Base-by-base conservation (phyloP, 1,140 invertebrate genomes). In the Brachionus paranguensis region DNA sequence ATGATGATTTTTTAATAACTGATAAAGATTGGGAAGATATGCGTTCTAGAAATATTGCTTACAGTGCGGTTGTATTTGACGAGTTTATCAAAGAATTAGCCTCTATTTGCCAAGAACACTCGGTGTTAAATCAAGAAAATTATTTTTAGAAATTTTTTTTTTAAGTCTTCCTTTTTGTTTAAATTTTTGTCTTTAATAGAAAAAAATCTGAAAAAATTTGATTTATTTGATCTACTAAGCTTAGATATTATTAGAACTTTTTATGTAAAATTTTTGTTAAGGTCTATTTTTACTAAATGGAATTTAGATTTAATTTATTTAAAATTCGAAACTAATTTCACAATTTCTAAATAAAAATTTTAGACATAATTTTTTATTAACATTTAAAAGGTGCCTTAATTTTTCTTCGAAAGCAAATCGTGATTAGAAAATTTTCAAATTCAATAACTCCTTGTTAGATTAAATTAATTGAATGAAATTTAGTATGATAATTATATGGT, bases 11-110 rank as follows among this genome's bases (percentile, higher is more conserved):
- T 76, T 10, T 27, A 11, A 50, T 76, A 11, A 76, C 72, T 24
- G 72, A 76, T 27, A 76, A 27, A 14, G 87, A 87, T 72, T 85
- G 87, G 84, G 89, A 91, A 47, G 87, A 87, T 12, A 64, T 89
- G 14, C 87, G 88, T 70, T 88, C 87, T 2, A 88, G 88, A 79
- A 91, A 94, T 88, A 91, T 94, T 74, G 92, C 94, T 2, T 89
- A 94, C 83, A 94, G 94, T 89, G 94, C 94, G n/a, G 93, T 97
- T 4, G 89, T 97, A 74, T 89, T 97, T 70, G 94, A 95, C 86
- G 95, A 97, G 88, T 97, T 96, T 94, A 89, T 96, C 0, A 95
- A 96, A 89, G 95, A 97, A 90, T 89, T 97, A 55, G 93, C 95
- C 0, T 94, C 96, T 14, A 92, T 97, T 65, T 93, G 94, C 84